phyloP scores from a whole-genome alignment of 2,797 vertebrate genomes.

The Nothura maculosa region DNA sequence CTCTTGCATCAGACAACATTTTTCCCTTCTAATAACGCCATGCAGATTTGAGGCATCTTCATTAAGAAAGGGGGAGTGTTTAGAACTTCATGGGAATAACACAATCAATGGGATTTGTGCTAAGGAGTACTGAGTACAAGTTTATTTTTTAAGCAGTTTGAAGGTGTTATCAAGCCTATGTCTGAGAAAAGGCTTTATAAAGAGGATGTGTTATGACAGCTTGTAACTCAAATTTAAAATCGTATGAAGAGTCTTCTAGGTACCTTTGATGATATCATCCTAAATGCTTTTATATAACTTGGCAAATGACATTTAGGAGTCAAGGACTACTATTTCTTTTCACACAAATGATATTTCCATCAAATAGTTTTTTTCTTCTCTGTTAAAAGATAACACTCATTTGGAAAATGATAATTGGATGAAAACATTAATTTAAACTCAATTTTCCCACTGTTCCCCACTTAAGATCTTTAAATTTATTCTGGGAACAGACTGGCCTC shows the following conservation, averaged over 20 bases:
- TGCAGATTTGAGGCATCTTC: not conserved
- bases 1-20: not conserved
- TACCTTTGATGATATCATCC: rapidly evolving
- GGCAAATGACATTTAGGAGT: not conserved
- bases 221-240: not conserved
- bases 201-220: not conserved
- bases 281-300: not conserved
- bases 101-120: not conserved
- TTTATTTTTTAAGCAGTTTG: not conserved
- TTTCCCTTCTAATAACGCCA: not conserved
- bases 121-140: not conserved
- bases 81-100: not conserved
- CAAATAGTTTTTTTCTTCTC: not conserved
- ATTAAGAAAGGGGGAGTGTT: not conserved
- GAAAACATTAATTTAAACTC: not conserved
- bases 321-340: not conserved
- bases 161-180: not conserved
- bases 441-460: not conserved
- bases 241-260: not conserved
- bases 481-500: not conserved
- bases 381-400: not conserved
- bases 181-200: not conserved
- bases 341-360: not conserved
- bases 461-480: not conserved
- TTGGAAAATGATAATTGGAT: not conserved